Base-by-base conservation (phyloP, 2,888 invertebrate genomes). In the Aspidiotus rigidus region DNA sequence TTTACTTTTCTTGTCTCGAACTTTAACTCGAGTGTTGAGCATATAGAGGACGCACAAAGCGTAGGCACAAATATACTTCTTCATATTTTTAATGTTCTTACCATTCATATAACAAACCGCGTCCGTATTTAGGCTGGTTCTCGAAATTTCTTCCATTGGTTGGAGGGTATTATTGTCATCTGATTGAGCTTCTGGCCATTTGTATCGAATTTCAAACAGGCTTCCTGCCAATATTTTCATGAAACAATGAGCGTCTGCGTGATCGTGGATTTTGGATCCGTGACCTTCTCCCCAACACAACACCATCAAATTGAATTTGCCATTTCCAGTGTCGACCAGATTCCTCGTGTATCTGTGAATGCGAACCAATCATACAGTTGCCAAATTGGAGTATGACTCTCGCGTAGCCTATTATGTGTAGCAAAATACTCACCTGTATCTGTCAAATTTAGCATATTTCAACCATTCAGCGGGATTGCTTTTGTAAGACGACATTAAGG, bases 251-350 rank as follows among this genome's bases (percentile, higher is more conserved):
- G 97, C 88, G 76, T 96, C 85, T 0, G 95, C 86, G 77, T 99
- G 99, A 79, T 97, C 96, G 78, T 99, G 99, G 73, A 99, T 95
- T 10, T 91, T 88, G 0, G 96, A 93, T 0, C 90, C 91, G 73
- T 95, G 93, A 0, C 92, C 93, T 77, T 95, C 93, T 17, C 94
- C 93, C 98, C 99, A 99, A 79, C 98, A 98, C n/a, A 99, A 80
- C 41, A 95, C 84, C 88, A 99, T 94, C 73, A 99, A 81, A 80
- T 99, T 99, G 80, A 95, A 99, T 77, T 92, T 93, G 0, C 94
- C 97, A 77, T 99, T 98, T 7, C 98, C 99, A 71, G 85, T 86
- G 76, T 98, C 95, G 0, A 99, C 93, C 74, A 99, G 81, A 79
- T 99, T 99, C 44, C 99, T 81, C 0, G 98, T 99, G 77, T 99